Base-by-base conservation (phyloP, 2,113 vertebrate species). In the Amblyopsis rosae region DNA sequence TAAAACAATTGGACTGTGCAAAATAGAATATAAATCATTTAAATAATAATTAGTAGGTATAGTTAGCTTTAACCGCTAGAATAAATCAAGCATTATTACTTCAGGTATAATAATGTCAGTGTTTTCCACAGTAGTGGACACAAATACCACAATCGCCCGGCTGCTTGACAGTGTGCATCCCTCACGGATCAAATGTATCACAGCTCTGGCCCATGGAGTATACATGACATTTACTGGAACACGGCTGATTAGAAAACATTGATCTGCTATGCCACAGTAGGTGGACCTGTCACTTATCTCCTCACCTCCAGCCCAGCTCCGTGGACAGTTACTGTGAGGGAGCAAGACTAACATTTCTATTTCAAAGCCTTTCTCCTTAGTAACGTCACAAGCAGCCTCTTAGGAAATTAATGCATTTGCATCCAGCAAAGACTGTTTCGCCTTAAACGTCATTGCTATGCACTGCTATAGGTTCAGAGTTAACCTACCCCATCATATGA, bases 381-480 rank as follows among this genome's bases (percentile, higher is more conserved):
- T 59, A 49, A 73, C 59, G 41, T 67, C 12, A 61, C 56, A 50
- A 67, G 68, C 11, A 9, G 59, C 49, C 59, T 58, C 53, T 0
- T 3, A 59, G 54, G 68, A 79, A 75, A 75, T 75, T 16, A 75
- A 19, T 6, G 10, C 46, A 56, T 10, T 5, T 10, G 2, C 17
- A 8, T 47, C 5, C 33, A 41, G 35, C 6, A 41, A 41, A 41
- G 35, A 5, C 35, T 41, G 7, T 41, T 41, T 41, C 4, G 49
- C 7, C 41, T 51, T 59, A 12, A 41, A 1, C 33, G 51, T 11
- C 51, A 62, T 41, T 67, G 47, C 35, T 41, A 67, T 33, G 17
- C 46, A 45, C 1, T 32, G 16, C 62, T 67, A 17, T 16, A 35
- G 53, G 10, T 6, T 8, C 12, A 50, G 13, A 46, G 33, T 33